A percentile compares a stretch with the other conserved stretches of the same genome.
These are phyloP conservation scores for Isurus oxyrinchus DNA, from an alignment of 2,113 vertebrate genomes.

Conservation along the genomic window DNA sequence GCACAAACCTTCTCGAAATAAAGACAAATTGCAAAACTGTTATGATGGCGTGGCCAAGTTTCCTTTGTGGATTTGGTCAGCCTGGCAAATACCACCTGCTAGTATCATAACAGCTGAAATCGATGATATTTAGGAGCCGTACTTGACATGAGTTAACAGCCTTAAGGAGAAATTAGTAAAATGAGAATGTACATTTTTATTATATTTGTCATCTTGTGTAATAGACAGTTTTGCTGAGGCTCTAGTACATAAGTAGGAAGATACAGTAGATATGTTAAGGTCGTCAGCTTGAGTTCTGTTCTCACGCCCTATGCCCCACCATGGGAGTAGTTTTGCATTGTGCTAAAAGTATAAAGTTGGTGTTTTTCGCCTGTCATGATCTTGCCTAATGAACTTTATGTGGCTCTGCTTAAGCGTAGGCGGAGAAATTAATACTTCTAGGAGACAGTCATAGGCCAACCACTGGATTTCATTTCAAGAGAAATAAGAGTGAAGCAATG, in stretches of 20 bases:
- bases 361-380: not conserved
- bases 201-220: not conserved
- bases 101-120: not conserved
- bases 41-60: no score
- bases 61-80: no score
- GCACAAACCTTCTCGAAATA: no score
- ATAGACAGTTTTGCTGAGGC: not conserved
- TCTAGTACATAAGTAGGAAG: not conserved
- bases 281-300: not conserved
- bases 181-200: not conserved
- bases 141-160: not conserved
- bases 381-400: not conserved
- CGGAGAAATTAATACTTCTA: not conserved
- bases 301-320: not conserved
- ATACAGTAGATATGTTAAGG: not conserved
- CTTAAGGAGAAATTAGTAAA: not conserved
- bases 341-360: not conserved
- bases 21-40: no score
- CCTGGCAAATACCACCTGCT: no score
- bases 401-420: not conserved
- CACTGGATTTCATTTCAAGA: not conserved
- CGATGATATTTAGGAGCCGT: not conserved
- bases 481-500: not conserved
- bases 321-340: not conserved
- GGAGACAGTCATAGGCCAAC: no score